Base-by-base conservation (phyloP, 2,797 vertebrate species). In the Smutsia temminckii region DNA sequence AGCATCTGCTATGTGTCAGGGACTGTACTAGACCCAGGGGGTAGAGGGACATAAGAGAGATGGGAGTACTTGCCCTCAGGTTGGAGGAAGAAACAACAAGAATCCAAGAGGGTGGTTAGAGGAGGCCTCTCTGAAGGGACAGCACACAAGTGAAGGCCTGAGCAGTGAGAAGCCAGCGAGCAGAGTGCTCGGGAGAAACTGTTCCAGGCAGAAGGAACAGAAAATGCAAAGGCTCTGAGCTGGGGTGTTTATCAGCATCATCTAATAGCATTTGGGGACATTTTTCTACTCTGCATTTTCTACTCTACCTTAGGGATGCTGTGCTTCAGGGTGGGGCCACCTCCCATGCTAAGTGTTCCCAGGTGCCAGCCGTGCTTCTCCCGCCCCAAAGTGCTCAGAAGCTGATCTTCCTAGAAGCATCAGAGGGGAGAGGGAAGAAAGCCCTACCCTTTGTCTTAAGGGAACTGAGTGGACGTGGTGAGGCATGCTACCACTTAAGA, bases 371-470 rank as follows among this genome's bases (percentile, higher is more conserved):
- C 64, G 12, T 57, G 34, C 64, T 55, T 92, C 37, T 83, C 68
- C 20, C 23, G 77, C 25, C n/a, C 34, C 6, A 69, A 69, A 81
- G 74, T 55, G 77, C 57, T 74, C 32, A 80, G 93, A 79, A 74
- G 77, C 55, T 11, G 46, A 61, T 88, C 57, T 88, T 90, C 68
- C 89, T 87, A 88, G 74, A 88, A 88, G 85, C 95, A 25, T 17
- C 32, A 9, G 59, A 86, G n/a, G 71, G 80, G 53, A 88, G 40
- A 16, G 25, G 49, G 55, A 85, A 87, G 83, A 81, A 80, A 74
- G 59, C 25, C 72, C 66, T 34, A 12, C 68, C 74, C 14, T 10
- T 53, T 14, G n/a, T 51, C 69, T 85, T 85, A 86, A 63, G 69
- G 59, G 85, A 91, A 46, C 75, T 85, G 32, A 49, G 64, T 25